Base-by-base conservation (phyloP, 1,140 invertebrate species). In the Bombus difficillimus region DNA sequence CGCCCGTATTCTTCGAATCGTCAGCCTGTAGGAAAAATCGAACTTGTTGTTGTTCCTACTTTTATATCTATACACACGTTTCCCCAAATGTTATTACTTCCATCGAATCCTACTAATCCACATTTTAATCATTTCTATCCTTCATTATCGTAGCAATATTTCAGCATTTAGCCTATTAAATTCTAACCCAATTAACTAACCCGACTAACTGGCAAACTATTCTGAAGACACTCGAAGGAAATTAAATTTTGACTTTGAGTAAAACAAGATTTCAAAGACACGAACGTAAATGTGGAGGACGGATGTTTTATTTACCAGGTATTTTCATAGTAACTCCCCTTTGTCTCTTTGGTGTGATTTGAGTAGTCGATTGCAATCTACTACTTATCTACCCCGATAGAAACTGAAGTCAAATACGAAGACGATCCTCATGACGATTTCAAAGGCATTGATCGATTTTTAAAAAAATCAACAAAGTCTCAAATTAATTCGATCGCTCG, bases 401-500 rank as follows among this genome's bases (percentile, higher is more conserved):
- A 3, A 32, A 53, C 3, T 13, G 3, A 37, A 22, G 32, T 57
- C 32, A 37, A 34, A 13, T 25, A 57, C n/a, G 34, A 64, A 28
- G 25, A 12, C 76, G 59, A 68, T 66, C 66, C 5, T 78, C 15
- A 41, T 25, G 39, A n/a, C 1, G 57, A 57, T 57, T 22, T 13
- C 3, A 15, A 9, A 13, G 0, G 22, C 15, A 15, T 59, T 3
- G 10, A 37, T 9, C 13, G 39, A 43, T 22, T 47, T 75, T 64
- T n/a, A 39, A 37, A 73, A 73, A 71, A 83, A 64, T n/a, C 37
- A 34, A 73, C 32, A 64, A 78, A 79, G 62, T 81, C 43, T 43
- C 53, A 25, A 87, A 87, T 78, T 85, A 66, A 80, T 86, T 89
- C 79, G 57, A 85, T 73, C 53, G 64, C 28, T 43, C 73, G 32